Percentiles rank a stretch among this genome's conserved stretches.
Conservation (phyloP, 2,888 invertebrate genomes). For the Dexiosoma caninum region DNA sequence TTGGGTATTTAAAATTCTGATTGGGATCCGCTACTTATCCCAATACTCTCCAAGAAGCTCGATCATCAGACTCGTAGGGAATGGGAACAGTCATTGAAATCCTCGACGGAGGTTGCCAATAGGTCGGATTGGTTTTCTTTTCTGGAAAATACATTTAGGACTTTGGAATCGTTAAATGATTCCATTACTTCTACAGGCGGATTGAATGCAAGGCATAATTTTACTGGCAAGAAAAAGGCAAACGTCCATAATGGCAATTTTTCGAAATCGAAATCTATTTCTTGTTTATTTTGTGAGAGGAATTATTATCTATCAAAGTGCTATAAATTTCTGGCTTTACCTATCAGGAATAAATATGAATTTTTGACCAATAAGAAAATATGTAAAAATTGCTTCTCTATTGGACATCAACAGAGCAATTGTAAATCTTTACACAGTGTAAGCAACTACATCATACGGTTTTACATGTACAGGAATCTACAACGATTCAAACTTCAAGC, state of each 20-base stretch:
- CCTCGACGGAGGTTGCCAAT: background rate
- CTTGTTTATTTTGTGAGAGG: no score
- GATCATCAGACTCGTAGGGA: slow-evolving; percentile 31
- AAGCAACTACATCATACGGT: no score
- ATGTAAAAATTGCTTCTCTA: background rate
- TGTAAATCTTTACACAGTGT: background rate
- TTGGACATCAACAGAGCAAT: background rate
- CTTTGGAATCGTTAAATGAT: background rate
- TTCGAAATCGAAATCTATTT: background rate
- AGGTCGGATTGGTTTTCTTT: no score
- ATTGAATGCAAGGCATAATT: background rate
- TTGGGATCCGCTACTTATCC: background rate
- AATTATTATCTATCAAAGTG: background rate
- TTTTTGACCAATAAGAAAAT: background rate
- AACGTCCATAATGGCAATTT: background rate
- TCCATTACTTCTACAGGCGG: background rate
- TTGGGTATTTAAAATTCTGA: background rate
- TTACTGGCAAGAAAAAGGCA: background rate
- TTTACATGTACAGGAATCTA: background rate
- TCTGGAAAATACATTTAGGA: background rate
- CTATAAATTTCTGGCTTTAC: no score
- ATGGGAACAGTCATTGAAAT: slow-evolving; percentile 35
- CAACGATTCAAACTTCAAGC: background rate
- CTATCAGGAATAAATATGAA: no score
- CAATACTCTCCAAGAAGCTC: slow-evolving; percentile 13